Evolutionary conservation across 1,140 invertebrate species (phyloP), one percentile per base, ranked within the genome.

Genomic region (Diorhabda carinulata): DNA sequence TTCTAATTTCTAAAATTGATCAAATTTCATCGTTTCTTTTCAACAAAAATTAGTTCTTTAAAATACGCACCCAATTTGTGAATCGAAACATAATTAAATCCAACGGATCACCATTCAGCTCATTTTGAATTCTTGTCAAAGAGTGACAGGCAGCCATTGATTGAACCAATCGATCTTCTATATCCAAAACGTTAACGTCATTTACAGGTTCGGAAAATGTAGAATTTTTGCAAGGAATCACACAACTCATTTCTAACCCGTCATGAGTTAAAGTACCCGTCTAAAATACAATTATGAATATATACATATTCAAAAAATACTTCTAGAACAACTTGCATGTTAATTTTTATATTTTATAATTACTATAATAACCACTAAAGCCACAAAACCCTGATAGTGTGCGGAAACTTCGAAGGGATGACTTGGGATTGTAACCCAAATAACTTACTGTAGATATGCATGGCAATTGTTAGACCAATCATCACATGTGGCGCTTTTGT

Each of bases 191-290:
- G 7, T 76, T 72, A 5, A 88, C 82, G 60, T 87, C 81, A 58
- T 86, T 85, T 2, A 87, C 78, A 0, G 87, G 84, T n/a, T 86
- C 77, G 43, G 85, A 84, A 71, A 91, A 91, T 56, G 84, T 83
- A 5, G 81, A 84, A 0, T 84, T 82, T 0, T 80, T 73, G 43
- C 84, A 85, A 0, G 92, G 89, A 63, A 97, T 86, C 2, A 96
- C 88, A 42, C 93, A 93, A 86, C 93, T 93, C 83, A 98, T 90
- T 78, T 97, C 95, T 44, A 98, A 82, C 7, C 96, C 95, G 81
- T 98, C 97, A 82, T 98, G 92, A 25, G 95, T 95, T 73, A 98
- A 81, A 2, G 97, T 98, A 45, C 97, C 97, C 66, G 97, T 98
- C 89, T 89, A 75, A 52, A 72, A 74, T 3, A 60, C 10, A 60